Base-by-base conservation (phyloP, 1,140 invertebrate genomes). In the Papilio aristodemus region DNA sequence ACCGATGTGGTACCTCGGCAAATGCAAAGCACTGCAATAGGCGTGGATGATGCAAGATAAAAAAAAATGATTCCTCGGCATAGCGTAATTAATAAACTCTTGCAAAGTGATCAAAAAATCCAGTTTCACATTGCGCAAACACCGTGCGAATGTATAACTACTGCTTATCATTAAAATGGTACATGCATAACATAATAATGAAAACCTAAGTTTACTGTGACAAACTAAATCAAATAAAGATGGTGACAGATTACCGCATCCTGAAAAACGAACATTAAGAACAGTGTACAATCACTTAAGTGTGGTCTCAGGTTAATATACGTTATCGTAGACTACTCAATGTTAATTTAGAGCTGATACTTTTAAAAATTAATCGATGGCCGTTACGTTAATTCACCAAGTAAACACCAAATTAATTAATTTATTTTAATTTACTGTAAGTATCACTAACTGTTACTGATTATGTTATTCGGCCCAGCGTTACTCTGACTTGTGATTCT, bases 261-360 rank as follows among this genome's bases (percentile, higher is more conserved):
- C 86, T 89, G 88, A 70, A 87, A n/a, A 86, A 76, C 71, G 84
- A 82, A 80, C 71, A 75, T 80, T 76, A 81, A 82, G 59, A 76
- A 66, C 63, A 46, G 41, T 27, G 63, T 80, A 73, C 71, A 78
- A 83, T 82, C 75, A 66, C 63, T 50, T 32, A 66, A 66, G 80
- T 91, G 89, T 91, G 89, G 89, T 91, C 87, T 91, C 89, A 72
- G 77, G 87, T 91, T 91, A 91, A 89, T 87, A 77, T 68, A 86
- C 83, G 77, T 87, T 86, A 87, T 85, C 79, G 77, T 83, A 79
- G 72, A 72, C 85, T 89, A 89, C 86, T 72, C 70, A 73, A 77
- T 83, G 86, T 91, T 89, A 89, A 88, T 86, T 87, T 86, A 69
- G 84, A 86, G 80, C 80, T 85, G 81, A 84, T 85, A 84, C 76